These are phyloP conservation scores for Leucania comma DNA, from an alignment of 2,888 invertebrate species.

Conservation along the genomic window DNA sequence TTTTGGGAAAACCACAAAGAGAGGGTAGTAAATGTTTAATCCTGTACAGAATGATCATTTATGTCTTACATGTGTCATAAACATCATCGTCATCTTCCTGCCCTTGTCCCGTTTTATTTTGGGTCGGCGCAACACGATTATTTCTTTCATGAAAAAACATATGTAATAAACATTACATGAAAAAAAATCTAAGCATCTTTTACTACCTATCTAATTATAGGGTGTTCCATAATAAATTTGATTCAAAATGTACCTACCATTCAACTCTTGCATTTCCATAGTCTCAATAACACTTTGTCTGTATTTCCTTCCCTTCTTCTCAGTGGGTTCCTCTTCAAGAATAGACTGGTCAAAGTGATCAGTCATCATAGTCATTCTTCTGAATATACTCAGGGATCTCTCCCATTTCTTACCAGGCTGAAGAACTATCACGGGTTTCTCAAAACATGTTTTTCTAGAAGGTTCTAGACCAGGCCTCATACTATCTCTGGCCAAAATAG, in stretches of 20 bases:
- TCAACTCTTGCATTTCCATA: constrained; percentile 87
- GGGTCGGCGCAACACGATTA: too few relatives aligned
- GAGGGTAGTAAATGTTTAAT: neutral
- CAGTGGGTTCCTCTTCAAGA: constrained; percentile 81
- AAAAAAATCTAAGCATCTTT: neutral
- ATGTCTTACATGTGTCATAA: too few relatives aligned
- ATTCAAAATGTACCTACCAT: constrained; percentile 58
- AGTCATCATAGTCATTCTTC: constrained; percentile 85
- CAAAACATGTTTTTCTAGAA: constrained; percentile 58
- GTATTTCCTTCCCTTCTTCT: constrained; percentile 89
- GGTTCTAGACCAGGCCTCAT: constrained; percentile 37
- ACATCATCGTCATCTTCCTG: too few relatives aligned
- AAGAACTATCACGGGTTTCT: constrained; percentile 84
- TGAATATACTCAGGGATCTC: constrained; percentile 91
- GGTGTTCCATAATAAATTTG: neutral
- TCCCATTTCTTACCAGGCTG: constrained; percentile 93
- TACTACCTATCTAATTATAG: neutral
- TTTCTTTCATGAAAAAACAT: too few relatives aligned
- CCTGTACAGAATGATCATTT: too few relatives aligned
- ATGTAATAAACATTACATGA: neutral
- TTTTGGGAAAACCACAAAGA: neutral
- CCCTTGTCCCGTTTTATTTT: too few relatives aligned
- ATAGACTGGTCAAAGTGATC: constrained; percentile 81
- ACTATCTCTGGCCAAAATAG: constrained; percentile 62
- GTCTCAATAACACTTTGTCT: constrained; percentile 89